These are phyloP conservation scores for Crepidodera aurea DNA, from an alignment of 2,888 invertebrate species.

Conservation along the genomic window DNA sequence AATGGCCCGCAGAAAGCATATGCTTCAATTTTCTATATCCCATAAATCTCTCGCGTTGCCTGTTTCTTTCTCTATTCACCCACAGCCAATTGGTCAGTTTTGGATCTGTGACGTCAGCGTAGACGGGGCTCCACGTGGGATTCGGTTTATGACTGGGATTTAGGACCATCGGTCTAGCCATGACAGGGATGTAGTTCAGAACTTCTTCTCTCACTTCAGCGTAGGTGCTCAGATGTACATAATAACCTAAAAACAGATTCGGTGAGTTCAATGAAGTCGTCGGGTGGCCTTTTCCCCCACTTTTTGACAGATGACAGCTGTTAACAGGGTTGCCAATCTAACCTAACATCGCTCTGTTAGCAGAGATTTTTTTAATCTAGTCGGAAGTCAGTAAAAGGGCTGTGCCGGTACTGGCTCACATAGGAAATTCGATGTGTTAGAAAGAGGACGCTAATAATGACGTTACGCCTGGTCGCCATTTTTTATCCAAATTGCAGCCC, in stretches of 20 bases:
- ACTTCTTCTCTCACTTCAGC: conserved; percentile 97
- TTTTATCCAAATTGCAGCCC: too few species aligned
- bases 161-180: conserved; percentile 94
- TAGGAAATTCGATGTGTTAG: too few species aligned
- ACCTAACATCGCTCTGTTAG: too few species aligned
- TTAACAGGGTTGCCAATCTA: too few species aligned
- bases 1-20: conserved; percentile 69
- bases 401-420: too few species aligned
- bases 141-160: conserved; percentile 80
- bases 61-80: conserved; percentile 82
- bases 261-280: too few species aligned
- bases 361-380: too few species aligned
- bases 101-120: conserved; percentile 91
- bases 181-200: conserved; percentile 94
- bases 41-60: conserved; percentile 79
- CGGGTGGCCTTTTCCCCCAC: too few species aligned
- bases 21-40: conserved; percentile 65
- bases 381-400: too few species aligned
- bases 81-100: conserved; percentile 91
- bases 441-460: too few species aligned
- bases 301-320: too few species aligned
- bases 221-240: conserved; percentile 94
- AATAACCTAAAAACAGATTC: conserved; percentile 83
- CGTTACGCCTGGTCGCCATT: too few species aligned
- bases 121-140: conserved; percentile 97